Evolutionary conservation across 2,113 vertebrate species (phyloP).

Genomic region (Eira barbara): DNA sequence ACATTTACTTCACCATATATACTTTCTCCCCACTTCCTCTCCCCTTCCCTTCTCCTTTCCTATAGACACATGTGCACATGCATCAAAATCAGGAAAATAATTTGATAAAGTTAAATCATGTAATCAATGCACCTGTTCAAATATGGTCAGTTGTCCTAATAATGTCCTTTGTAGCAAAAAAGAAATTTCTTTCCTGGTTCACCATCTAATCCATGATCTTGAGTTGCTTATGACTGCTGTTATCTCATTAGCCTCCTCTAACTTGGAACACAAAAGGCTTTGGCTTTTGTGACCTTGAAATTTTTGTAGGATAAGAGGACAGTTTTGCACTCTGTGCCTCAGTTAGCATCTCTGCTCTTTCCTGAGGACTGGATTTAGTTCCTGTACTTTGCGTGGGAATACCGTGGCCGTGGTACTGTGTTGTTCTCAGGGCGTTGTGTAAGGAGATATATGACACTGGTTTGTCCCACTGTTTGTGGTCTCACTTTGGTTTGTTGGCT

Average conservation of each 20-base stretch:
- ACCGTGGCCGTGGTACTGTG: neutral
- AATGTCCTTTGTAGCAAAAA: neutral
- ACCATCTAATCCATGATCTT: too few relatives aligned
- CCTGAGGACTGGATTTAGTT: neutral
- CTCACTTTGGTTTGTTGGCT: neutral
- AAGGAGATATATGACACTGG: too few relatives aligned
- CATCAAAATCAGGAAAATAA: neutral
- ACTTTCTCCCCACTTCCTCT: neutral
- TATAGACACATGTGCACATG: too few relatives aligned
- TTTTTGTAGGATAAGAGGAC: neutral
- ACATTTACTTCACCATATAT: neutral
- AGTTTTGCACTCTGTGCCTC: neutral
- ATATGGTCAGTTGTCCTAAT: neutral
- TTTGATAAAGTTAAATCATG: neutral
- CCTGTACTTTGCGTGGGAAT: neutral
- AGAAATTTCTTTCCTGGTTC: neutral
- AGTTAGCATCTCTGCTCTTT: neutral
- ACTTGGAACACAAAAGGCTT: neutral
- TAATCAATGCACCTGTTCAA: neutral
- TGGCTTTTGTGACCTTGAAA: neutral
- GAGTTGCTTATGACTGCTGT: neutral
- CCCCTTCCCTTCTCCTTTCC: neutral
- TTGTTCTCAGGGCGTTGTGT: neutral
- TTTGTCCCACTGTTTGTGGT: neutral
- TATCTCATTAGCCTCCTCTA: neutral